These are phyloP conservation scores for Microcebus murinus DNA, from an alignment of 2,113 vertebrate genomes.

Conservation along the genomic window DNA sequence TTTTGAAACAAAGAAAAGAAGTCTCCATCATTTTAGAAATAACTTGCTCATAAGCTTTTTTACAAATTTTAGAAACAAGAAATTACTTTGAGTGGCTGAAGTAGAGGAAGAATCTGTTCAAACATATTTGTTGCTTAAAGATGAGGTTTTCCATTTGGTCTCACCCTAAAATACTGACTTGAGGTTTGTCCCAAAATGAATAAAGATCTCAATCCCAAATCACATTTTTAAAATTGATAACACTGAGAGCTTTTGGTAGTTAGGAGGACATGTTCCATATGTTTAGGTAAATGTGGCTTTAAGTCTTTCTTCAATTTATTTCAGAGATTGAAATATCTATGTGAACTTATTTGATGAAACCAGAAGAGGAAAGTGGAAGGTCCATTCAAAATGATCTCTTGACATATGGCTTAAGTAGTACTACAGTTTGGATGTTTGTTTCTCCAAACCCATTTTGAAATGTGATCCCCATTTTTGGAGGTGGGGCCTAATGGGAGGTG, in stretches of 20 bases:
- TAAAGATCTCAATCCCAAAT: not conserved
- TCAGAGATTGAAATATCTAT: not conserved
- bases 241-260: not conserved
- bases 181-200: constrained; percentile 10
- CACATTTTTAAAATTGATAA: not conserved
- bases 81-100: not conserved
- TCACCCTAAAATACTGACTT: not conserved
- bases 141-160: constrained; percentile 23
- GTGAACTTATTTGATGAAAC: not conserved
- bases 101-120: not conserved
- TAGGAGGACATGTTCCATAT: not conserved
- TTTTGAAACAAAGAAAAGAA: not conserved
- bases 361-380: not conserved
- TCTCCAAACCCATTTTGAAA: too few relatives aligned
- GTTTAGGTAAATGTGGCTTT: not conserved
- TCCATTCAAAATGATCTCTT: not conserved
- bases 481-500: too few relatives aligned
- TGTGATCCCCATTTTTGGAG: too few relatives aligned
- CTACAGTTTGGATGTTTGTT: too few relatives aligned
- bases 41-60: not conserved
- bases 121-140: constrained; percentile 18
- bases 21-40: not conserved
- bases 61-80: constrained; percentile 22
- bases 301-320: not conserved
- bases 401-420: not conserved